These are phyloP conservation scores for Dexiosoma caninum DNA, from an alignment of 2,888 invertebrate genomes.

Conservation along the genomic window DNA sequence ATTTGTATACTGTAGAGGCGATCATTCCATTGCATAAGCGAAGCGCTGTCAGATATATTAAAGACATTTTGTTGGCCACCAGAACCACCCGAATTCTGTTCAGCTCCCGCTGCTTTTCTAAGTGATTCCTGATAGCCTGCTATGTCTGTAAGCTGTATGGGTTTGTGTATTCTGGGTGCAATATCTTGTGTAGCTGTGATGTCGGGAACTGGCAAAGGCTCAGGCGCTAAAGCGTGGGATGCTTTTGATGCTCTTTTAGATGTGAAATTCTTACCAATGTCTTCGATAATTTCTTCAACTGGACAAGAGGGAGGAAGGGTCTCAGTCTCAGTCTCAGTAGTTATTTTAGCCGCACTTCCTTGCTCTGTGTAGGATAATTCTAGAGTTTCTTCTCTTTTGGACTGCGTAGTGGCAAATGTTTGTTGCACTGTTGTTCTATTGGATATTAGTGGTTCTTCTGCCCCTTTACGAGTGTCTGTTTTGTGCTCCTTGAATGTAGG, in stretches of 20 bases:
- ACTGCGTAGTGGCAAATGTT: not conserved
- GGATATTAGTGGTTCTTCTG: not conserved
- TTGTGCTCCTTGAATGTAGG: not conserved
- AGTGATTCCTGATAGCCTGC: conserved; percentile 53
- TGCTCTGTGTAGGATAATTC: not conserved
- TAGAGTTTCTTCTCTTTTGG: not conserved
- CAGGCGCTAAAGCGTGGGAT: conserved; percentile 50
- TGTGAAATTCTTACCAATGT: conserved; percentile 57
- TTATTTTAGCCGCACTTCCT: not conserved
- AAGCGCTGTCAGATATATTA: conserved; percentile 75
- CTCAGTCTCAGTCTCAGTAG: conserved; percentile 24
- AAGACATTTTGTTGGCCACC: conserved; percentile 60
- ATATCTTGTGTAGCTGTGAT: conserved; percentile 57
- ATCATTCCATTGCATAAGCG: conserved; percentile 75
- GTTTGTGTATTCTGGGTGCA: conserved; percentile 49
- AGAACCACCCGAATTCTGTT: conserved; percentile 29
- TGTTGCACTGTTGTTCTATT: not conserved
- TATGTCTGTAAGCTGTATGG: conserved; percentile 53
- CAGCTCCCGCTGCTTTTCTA: conserved; percentile 41
- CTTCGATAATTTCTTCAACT: conserved; percentile 41
- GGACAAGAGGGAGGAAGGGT: conserved; percentile 17
- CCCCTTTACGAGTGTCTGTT: not conserved
- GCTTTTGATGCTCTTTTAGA: conserved; percentile 10
- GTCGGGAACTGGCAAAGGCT: conserved; percentile 50
- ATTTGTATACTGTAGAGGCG: conserved; percentile 53